These are phyloP conservation scores for Bungarus multicinctus DNA, from an alignment of 2,113 vertebrate species.

Conservation along the genomic window DNA sequence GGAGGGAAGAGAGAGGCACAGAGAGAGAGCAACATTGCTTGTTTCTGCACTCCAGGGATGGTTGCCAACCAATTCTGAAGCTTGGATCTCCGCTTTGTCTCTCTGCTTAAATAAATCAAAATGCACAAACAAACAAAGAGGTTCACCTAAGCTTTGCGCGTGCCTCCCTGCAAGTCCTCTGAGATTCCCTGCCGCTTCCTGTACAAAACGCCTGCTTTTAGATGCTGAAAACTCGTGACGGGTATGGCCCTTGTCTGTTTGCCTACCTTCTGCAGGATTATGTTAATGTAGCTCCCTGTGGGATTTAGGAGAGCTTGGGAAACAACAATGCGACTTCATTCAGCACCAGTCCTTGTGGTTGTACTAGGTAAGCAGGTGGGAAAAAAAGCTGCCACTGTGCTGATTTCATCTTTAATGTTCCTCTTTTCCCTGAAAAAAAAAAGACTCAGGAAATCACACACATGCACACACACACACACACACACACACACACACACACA, in stretches of 20 bases:
- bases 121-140: slow-evolving; percentile 21
- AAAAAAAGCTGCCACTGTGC: background rate
- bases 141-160: background rate
- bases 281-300: slow-evolving; percentile 14
- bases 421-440: background rate
- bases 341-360: background rate
- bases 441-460: background rate
- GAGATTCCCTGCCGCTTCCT: slow-evolving; percentile 16
- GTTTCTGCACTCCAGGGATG: background rate
- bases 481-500: background rate
- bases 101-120: slow-evolving; percentile 20
- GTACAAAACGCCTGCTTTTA: slow-evolving; percentile 25
- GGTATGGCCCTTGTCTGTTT: slow-evolving; percentile 18
- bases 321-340: slow-evolving; percentile 18
- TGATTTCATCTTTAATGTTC: background rate
- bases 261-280: slow-evolving; percentile 30
- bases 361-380: background rate
- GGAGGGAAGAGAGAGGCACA: background rate
- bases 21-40: background rate
- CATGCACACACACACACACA: too few relatives aligned
- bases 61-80: background rate
- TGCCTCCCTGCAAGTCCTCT: background rate
- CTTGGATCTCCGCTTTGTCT: slow-evolving; percentile 3
- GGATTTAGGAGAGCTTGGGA: background rate
- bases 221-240: slow-evolving; percentile 6